phyloP scores from a whole-genome alignment of 2,113 vertebrate genomes.

The Apistogramma diplotaenia region DNA sequence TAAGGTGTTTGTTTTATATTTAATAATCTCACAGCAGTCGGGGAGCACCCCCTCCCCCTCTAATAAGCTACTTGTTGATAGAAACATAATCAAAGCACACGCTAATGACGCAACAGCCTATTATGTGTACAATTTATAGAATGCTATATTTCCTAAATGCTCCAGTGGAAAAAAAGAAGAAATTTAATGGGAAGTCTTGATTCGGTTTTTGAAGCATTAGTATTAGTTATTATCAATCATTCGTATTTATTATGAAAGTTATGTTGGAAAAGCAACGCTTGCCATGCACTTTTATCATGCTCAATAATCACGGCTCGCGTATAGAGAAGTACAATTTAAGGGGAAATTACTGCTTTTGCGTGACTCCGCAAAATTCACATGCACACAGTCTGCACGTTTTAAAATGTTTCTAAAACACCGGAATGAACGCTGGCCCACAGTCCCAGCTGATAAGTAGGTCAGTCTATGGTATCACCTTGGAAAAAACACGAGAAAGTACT shows the following conservation, averaged over 20 bases:
- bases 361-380: not conserved
- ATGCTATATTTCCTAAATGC: not conserved
- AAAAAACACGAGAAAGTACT: slow-evolving; percentile 15
- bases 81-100: not conserved
- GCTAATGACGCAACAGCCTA: not conserved
- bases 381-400: not conserved
- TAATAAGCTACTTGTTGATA: slow-evolving; percentile 29
- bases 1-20: not conserved
- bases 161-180: not conserved
- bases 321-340: not conserved
- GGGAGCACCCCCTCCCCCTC: not conserved
- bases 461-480: not conserved
- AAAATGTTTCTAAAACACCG: not conserved
- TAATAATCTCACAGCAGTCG: not conserved
- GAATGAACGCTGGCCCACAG: not conserved
- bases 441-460: slow-evolving; percentile 36
- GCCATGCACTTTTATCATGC: slow-evolving; percentile 38
- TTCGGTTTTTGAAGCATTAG: not conserved
- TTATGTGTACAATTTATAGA: not conserved
- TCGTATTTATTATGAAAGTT: not conserved
- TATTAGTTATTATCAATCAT: not conserved
- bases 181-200: not conserved
- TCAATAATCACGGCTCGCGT: not conserved
- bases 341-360: not conserved
- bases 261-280: slow-evolving; percentile 51